Base-by-base conservation (phyloP, 2,113 vertebrate species). In the Pitta sordida region DNA sequence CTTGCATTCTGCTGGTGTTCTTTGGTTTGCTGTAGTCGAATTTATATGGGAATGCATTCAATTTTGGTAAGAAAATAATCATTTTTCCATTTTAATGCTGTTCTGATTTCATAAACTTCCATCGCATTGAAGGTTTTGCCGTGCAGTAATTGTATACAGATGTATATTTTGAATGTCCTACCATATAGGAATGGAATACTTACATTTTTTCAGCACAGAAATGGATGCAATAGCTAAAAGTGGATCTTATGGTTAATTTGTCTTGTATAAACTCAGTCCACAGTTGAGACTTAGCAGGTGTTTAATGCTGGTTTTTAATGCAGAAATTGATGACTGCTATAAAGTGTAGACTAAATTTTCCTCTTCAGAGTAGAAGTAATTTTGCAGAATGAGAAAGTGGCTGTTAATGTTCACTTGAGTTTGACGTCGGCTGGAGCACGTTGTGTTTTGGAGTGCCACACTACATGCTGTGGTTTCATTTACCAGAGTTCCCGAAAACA, bases 1-100 rank as follows among this genome's bases (percentile, higher is more conserved):
- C 94, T 99, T 92, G 98, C 98, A 15, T 94, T 98, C 76, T 98
- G 97, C 97, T 99, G 99, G 99, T 99, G 98, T 97, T 96, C 97
- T 91, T 97, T 99, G 97, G 99, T 99, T 96, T 99, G 99, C 86
- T 94, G 98, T 88, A 99, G 99, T 96, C 98, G 99, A 52, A 97
- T 99, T 97, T 99, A 99, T 98, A 99, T 99, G 99, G 99, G 99
- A 46, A 99, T 99, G 99, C 99, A 99, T 98, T 99, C 99, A 7
- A 97, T 99, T 94, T 97, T 99, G 99, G 99, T 99, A 98, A 98
- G 99, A 64, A 95, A 94, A 90, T 44, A 17, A 18, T 91, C 46
- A 48, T 64, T 24, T 21, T 80, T 70, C 6, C 59, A 9, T 36
- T 74, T 68, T 64, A 52, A 77, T 82, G 23, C 23, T 69, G 10